phyloP scores from a whole-genome alignment of 1,140 invertebrate genomes.

The Drosophila ananassae region DNA sequence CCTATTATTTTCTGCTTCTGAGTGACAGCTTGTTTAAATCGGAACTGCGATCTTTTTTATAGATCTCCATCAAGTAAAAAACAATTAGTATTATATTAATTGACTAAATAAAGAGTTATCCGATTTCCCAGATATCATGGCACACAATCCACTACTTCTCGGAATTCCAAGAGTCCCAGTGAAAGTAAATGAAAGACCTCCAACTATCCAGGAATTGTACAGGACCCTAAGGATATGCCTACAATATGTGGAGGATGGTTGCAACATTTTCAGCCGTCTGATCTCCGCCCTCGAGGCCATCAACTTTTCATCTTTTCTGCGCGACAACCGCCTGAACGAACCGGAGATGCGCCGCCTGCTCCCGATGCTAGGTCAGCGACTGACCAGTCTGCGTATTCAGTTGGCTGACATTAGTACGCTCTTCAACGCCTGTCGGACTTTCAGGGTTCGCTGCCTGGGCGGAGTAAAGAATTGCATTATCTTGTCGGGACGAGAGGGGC shows the following conservation, averaged over 20 bases:
- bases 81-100: too few relatives aligned
- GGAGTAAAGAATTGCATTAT: slow-evolving; percentile 10
- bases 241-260: background rate
- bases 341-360: slow-evolving; percentile 25
- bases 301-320: slow-evolving; percentile 3
- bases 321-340: background rate
- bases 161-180: too few relatives aligned
- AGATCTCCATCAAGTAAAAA: too few relatives aligned
- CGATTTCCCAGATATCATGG: background rate
- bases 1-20: background rate
- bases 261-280: slow-evolving; percentile 18
- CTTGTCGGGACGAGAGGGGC: background rate
- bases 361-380: slow-evolving; percentile 16
- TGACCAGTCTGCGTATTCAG: slow-evolving; percentile 26
- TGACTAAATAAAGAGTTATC: too few relatives aligned
- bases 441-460: slow-evolving; percentile 2
- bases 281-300: slow-evolving; percentile 15
- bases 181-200: background rate
- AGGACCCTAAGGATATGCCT: slow-evolving; percentile 21
- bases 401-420: slow-evolving; percentile 16
- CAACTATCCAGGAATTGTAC: slow-evolving; percentile 1
- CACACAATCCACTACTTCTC: background rate
- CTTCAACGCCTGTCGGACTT: background rate
- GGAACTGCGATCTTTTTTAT: too few relatives aligned
- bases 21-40: too few relatives aligned